Evolutionary conservation across 2,888 invertebrate genomes (phyloP).

Genomic region (Drosophila mimica): DNA sequence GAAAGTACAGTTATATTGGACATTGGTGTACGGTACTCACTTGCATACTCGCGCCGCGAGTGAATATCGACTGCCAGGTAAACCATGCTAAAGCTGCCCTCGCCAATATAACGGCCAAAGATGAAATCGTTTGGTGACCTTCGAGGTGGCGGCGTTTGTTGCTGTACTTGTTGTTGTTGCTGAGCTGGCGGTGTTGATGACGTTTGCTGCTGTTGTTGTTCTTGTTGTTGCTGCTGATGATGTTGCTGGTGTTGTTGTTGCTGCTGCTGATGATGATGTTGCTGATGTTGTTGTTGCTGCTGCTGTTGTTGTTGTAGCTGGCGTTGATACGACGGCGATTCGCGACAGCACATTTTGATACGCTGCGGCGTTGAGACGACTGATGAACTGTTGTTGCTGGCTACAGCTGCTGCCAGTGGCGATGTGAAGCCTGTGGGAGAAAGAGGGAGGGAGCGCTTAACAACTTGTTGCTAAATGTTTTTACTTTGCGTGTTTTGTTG

Average conservation of each 20-base stretch:
- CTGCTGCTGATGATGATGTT: constrained; percentile 31
- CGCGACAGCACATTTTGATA: constrained; percentile 59
- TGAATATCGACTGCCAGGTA: constrained; percentile 96
- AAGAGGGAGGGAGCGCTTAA: constrained; percentile 18
- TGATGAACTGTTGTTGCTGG: constrained; percentile 72
- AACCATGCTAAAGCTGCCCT: constrained; percentile 98
- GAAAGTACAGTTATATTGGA: neutral
- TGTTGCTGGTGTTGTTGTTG: constrained; percentile 46
- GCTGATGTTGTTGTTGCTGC: constrained; percentile 36
- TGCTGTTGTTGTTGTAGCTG: constrained; percentile 58
- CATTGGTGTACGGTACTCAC: constrained; percentile 87
- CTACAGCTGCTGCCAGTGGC: constrained; percentile 80
- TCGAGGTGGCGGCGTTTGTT: constrained; percentile 71
- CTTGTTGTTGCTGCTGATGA: constrained; percentile 34
- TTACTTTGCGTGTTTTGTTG: neutral
- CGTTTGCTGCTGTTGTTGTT: constrained; percentile 47
- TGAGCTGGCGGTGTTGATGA: constrained; percentile 42
- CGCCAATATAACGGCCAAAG: constrained; percentile 97
- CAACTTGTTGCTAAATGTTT: constrained; percentile 56
- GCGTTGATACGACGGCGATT: constrained; percentile 39
- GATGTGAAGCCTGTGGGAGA: constrained; percentile 75
- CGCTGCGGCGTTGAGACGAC: constrained; percentile 67
- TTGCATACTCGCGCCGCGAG: constrained; percentile 96
- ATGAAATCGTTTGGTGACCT: constrained; percentile 93
- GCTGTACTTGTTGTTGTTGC: constrained; percentile 44